These are phyloP conservation scores for Patella depressa DNA, from an alignment of 2,888 invertebrate genomes.

Conservation along the genomic window DNA sequence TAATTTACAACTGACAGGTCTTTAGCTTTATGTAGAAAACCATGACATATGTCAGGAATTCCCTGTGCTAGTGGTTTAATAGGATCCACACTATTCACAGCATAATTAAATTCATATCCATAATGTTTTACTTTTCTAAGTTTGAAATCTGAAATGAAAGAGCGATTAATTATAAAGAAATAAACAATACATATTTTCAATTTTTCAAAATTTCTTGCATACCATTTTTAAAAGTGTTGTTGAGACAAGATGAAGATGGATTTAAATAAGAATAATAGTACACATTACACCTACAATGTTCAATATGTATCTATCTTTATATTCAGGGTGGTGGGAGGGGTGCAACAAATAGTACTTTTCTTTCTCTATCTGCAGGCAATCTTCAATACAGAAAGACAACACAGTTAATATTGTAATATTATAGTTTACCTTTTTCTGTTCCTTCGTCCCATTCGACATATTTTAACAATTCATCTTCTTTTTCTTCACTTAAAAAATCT, in stretches of 20 bases:
- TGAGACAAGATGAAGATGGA: too few species aligned
- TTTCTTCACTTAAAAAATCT: slow-evolving; percentile 80
- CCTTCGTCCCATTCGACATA: slow-evolving; percentile 75
- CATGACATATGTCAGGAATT: slow-evolving; percentile 81
- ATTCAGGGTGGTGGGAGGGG: too few species aligned
- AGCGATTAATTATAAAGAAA: neutral
- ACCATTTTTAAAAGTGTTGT: too few species aligned
- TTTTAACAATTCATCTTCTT: slow-evolving; percentile 78
- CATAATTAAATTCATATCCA: slow-evolving; percentile 92
- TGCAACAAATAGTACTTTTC: too few species aligned
- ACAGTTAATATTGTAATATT: neutral
- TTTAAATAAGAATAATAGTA: too few species aligned
- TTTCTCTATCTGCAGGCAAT: too few species aligned
- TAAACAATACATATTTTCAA: neutral
- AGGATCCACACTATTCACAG: slow-evolving; percentile 86
- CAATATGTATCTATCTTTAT: too few species aligned
- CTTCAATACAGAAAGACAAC: neutral
- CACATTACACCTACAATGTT: too few species aligned
- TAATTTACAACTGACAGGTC: slow-evolving; percentile 66
- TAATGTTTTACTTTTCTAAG: slow-evolving; percentile 90
- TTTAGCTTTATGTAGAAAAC: slow-evolving; percentile 78
- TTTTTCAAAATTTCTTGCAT: neutral
- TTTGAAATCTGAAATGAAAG: slow-evolving; percentile 72
- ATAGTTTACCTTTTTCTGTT: slow-evolving; percentile 22
- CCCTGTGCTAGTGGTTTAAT: slow-evolving; percentile 76